These are phyloP conservation scores for Lochmaea capreae DNA, from an alignment of 2,888 invertebrate genomes.

Conservation along the genomic window DNA sequence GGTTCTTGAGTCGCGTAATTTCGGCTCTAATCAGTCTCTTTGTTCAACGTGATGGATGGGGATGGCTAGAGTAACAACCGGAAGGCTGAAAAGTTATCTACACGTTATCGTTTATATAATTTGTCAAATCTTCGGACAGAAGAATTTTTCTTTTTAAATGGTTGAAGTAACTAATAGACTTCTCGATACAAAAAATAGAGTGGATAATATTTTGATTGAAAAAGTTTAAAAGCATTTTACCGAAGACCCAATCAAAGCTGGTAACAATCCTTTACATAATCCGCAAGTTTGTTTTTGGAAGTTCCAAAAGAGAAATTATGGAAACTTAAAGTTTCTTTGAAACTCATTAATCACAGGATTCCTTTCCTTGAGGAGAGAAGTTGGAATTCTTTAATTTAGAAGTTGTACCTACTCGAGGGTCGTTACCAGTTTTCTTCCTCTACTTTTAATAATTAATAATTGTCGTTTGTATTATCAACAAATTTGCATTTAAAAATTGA, in stretches of 20 bases:
- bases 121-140: too few species aligned
- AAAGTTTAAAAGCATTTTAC: neutral
- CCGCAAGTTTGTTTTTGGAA: constrained; percentile 19
- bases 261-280: neutral
- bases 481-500: constrained; percentile 35
- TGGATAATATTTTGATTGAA: neutral
- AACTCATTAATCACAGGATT: constrained; percentile 40
- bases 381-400: constrained; percentile 33
- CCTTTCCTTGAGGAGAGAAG: constrained; percentile 25
- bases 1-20: too few species aligned
- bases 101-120: too few species aligned
- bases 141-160: too few species aligned
- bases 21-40: too few species aligned
- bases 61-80: too few species aligned
- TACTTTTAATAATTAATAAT: constrained; percentile 28
- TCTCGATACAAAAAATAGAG: neutral
- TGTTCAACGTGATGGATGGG: too few species aligned
- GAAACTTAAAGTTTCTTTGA: constrained; percentile 38
- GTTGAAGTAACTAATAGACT: neutral
- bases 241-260: neutral
- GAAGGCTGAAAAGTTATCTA: too few species aligned
- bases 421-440: constrained; percentile 28
- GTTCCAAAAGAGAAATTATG: constrained; percentile 29
- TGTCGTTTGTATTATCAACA: constrained; percentile 26
- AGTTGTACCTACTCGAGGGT: constrained; percentile 21